Evolutionary conservation across 2,888 invertebrate species (phyloP), one percentile per base, ranked within the genome.

Genomic region (Dicyrtomina minuta): DNA sequence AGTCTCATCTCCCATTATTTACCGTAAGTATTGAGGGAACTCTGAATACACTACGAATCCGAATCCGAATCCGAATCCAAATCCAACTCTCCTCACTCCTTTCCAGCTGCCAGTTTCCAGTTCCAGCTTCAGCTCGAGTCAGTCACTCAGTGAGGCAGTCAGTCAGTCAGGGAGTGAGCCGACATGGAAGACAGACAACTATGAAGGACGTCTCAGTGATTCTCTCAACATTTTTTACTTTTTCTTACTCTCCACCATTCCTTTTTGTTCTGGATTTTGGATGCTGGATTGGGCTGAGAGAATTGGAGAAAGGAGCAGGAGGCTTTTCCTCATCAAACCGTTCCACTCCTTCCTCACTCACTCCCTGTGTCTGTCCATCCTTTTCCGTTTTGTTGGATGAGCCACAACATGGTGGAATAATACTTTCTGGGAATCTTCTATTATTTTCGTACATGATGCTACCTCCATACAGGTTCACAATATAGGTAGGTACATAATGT

Each of bases 1-100:
- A 17, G 22, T 26, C 62, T 62, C 53, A 64, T 64, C 39, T 64
- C 51, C 46, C 53, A 51, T 64, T 64, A 64, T 64, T 64, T 53
- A 64, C 64, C 20, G 33, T 43, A 22, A 46, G n/a, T 10, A 51
- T 27, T 51, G 51, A 27, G 49, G 41, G 33, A 12, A 49, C 51
- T n/a, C 46, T 20, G n/a, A n/a, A n/a, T n/a, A n/a, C n/a, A n/a
- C n/a, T n/a, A n/a, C n/a, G n/a, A n/a, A n/a, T n/a, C n/a, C n/a
- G n/a, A n/a, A n/a, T n/a, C 39, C n/a, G 41, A 58, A 17, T 55
- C 26, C 55, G 55, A 49, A n/a, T 6, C 44, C 44, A 44, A n/a
- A 44, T 44, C 5, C 44, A 44, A 5, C 2, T n/a, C 22, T 49
- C n/a, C 8, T 20, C 49, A 49, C 22, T 44, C 49, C 1, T 49